Conservation (phyloP, 2,888 invertebrate species). For the Mesochorus sp. region DNA sequence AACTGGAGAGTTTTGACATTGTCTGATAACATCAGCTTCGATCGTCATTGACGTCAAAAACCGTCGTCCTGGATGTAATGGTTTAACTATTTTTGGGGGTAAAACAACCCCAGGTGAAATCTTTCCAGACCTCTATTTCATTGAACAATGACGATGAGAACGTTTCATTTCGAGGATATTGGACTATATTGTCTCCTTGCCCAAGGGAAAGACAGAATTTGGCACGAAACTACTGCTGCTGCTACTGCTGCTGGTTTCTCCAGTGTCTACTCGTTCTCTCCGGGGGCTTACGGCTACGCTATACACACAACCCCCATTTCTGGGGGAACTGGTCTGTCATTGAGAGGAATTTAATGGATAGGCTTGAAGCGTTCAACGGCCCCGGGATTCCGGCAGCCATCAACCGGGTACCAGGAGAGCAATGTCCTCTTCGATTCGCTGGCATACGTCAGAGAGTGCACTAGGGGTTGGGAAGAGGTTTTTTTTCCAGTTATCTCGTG, state of each 20-base stretch:
- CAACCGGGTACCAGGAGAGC: slow-evolving; percentile 5
- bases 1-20: background rate
- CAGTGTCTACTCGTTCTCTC: slow-evolving; percentile 18
- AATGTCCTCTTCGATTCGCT: slow-evolving; percentile 11
- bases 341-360: slow-evolving; percentile 53
- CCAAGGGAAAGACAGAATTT: slow-evolving; percentile 38
- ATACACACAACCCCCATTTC: background rate
- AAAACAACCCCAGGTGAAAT: no score
- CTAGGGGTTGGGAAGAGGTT: no score
- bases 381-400: slow-evolving; percentile 38
- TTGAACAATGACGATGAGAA: background rate
- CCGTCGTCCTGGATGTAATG: no score
- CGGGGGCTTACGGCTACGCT: slow-evolving; percentile 6
- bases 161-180: slow-evolving; percentile 30
- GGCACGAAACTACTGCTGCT: slow-evolving; percentile 37
- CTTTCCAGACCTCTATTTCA: background rate
- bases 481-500: no score
- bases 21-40: no score
- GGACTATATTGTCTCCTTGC: background rate
- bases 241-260: slow-evolving; percentile 24
- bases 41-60: no score
- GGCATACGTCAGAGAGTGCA: no score
- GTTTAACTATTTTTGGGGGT: no score
- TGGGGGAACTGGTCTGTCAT: slow-evolving; percentile 40
- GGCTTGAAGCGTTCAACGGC: slow-evolving; percentile 25